Percentiles rank a stretch among this genome's conserved stretches.
These are phyloP conservation scores for Motacilla alba DNA, from an alignment of 2,113 vertebrate genomes.

Conservation along the genomic window DNA sequence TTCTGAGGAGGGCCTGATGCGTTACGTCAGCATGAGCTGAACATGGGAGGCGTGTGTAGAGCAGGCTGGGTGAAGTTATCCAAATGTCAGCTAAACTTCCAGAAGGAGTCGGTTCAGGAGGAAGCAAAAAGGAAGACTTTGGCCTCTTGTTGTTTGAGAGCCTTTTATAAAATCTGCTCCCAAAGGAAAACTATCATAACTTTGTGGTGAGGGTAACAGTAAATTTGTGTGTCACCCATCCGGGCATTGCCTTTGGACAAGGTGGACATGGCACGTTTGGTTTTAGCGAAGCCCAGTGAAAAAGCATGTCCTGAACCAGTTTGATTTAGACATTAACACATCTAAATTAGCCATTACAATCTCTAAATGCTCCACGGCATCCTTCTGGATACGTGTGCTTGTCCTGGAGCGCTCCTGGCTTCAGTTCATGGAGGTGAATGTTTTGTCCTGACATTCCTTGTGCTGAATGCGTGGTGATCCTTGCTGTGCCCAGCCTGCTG, in stretches of 20 bases:
- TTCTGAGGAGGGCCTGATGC: background rate
- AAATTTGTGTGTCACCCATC: background rate
- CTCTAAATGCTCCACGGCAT: background rate
- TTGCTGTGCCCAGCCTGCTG: background rate
- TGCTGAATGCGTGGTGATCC: fast-evolving
- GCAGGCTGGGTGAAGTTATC: background rate
- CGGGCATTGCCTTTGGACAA: fast-evolving
- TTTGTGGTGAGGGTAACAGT: background rate
- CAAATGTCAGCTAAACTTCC: background rate
- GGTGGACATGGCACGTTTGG: background rate
- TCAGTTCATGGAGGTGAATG: fast-evolving
- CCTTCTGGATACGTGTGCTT: fast-evolving
- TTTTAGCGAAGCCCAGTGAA: background rate
- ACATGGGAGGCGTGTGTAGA: background rate
- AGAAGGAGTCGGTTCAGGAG: background rate
- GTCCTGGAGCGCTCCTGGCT: background rate
- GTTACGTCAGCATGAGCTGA: background rate
- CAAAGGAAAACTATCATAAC: background rate
- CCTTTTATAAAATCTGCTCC: background rate
- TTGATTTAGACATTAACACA: background rate
- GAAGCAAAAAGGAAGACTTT: background rate
- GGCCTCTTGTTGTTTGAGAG: background rate
- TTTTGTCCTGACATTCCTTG: background rate
- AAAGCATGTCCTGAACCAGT: background rate
- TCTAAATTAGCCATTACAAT: background rate